These are phyloP conservation scores for Penaeus chinensis DNA, from an alignment of 1,140 invertebrate species.

Conservation along the genomic window DNA sequence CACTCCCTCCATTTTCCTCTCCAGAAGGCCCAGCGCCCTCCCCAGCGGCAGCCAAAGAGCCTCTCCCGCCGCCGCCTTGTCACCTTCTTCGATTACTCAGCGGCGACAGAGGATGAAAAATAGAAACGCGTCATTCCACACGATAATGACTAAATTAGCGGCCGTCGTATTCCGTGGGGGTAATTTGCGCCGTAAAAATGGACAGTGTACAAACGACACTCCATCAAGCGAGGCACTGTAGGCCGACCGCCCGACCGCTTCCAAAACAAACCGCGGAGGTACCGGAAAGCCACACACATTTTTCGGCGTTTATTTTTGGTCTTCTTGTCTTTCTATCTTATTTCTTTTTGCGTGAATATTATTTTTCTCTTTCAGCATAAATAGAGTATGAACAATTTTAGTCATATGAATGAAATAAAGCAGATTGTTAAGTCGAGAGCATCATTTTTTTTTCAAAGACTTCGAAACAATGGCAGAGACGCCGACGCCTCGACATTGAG, in stretches of 20 bases:
- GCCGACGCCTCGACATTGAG: slow-evolving; percentile 38
- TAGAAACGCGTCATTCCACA: background rate
- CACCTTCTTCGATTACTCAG: background rate
- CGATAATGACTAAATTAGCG: slow-evolving; percentile 50
- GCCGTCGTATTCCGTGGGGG: background rate
- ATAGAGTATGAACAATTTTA: background rate
- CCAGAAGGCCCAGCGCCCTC: too few relatives aligned
- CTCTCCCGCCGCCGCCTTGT: too few relatives aligned
- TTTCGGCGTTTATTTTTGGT: too few relatives aligned
- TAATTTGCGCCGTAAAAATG: slow-evolving; percentile 32
- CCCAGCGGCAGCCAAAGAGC: too few relatives aligned
- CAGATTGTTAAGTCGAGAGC: slow-evolving; percentile 18
- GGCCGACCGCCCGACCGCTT: background rate
- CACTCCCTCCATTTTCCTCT: too few relatives aligned
- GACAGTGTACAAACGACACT: slow-evolving; percentile 18
- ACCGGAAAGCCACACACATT: too few relatives aligned
- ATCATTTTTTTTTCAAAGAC: slow-evolving; percentile 49
- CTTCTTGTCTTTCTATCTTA: too few relatives aligned
- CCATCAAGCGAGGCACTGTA: too few relatives aligned
- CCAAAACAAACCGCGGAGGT: too few relatives aligned
- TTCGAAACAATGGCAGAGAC: slow-evolving; percentile 16
- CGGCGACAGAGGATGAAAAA: background rate
- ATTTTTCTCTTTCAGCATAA: too few relatives aligned
- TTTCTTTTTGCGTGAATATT: too few relatives aligned
- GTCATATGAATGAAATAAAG: background rate